Percentiles rank a stretch among this genome's conserved stretches.
phyloP scores from a whole-genome alignment of 23 tunicate species.

The Phallusia fumigata region DNA sequence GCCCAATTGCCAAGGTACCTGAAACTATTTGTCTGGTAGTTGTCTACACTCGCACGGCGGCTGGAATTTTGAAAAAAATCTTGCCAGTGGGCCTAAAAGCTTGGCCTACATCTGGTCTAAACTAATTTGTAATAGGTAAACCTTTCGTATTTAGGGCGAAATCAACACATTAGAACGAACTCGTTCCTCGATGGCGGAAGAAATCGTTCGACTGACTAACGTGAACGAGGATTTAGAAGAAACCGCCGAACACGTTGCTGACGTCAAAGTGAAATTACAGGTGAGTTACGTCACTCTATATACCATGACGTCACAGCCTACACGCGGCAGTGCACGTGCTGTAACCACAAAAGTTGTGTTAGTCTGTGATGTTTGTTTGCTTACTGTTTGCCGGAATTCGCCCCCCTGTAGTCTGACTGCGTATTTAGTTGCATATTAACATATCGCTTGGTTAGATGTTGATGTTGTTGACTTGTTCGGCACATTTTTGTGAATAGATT shows the following conservation, averaged over 20 bases:
- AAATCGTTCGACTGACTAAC: conserved; percentile 93
- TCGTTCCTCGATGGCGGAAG: conserved; percentile 94
- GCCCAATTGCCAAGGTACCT: too few relatives aligned
- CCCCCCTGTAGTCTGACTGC: too few relatives aligned
- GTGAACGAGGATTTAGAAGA: conserved; percentile 76
- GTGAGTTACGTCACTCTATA: conserved; percentile 24
- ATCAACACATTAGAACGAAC: conserved; percentile 90
- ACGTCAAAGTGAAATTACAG: conserved; percentile 36
- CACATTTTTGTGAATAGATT: too few relatives aligned
- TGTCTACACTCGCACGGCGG: too few relatives aligned
- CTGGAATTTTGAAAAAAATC: too few relatives aligned
- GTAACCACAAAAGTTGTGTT: neutral
- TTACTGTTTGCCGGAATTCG: neutral
- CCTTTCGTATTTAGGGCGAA: conserved; percentile 48
- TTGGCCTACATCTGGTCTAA: too few relatives aligned
- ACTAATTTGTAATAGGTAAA: too few relatives aligned
- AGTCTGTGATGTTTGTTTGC: neutral
- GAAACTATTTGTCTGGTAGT: too few relatives aligned
- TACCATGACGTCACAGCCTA: neutral
- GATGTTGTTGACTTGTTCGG: too few relatives aligned
- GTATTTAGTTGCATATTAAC: too few relatives aligned
- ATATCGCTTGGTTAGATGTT: too few relatives aligned
- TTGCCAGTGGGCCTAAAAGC: too few relatives aligned
- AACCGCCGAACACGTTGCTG: conserved; percentile 42
- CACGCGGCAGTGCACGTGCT: neutral